phyloP scores from a whole-genome alignment of 2,888 invertebrate species.

The Exocentrus adspersus region DNA sequence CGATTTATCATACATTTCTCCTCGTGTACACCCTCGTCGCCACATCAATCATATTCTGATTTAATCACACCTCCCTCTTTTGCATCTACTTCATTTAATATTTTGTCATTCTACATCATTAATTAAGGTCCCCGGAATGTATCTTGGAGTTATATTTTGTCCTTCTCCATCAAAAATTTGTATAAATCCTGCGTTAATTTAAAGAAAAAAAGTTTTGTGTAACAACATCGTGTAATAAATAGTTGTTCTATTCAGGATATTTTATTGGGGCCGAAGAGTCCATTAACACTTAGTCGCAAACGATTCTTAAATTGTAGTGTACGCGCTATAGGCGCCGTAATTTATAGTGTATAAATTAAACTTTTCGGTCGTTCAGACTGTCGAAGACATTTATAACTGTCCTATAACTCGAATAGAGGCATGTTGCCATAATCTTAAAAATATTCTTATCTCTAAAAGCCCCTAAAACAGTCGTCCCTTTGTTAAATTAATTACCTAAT shows the following conservation, averaged over 20 bases:
- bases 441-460: slow-evolving; percentile 43
- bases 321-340: slow-evolving; percentile 15
- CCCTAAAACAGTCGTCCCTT: slow-evolving; percentile 46
- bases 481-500: slow-evolving; percentile 50
- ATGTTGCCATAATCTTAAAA: slow-evolving; percentile 41
- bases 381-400: slow-evolving; percentile 43
- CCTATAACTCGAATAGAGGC: slow-evolving; percentile 39
- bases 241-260: too few relatives aligned
- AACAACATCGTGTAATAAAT: too few relatives aligned
- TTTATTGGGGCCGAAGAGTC: too few relatives aligned
- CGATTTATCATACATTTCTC: slow-evolving; percentile 61
- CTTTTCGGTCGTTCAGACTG: slow-evolving; percentile 35
- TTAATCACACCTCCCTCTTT: slow-evolving; percentile 55
- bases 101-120: slow-evolving; percentile 43
- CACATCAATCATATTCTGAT: slow-evolving; percentile 60
- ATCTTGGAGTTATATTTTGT: slow-evolving; percentile 13
- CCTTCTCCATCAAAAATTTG: neutral
- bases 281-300: slow-evolving; percentile 23
- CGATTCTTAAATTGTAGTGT: slow-evolving; percentile 24
- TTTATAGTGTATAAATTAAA: slow-evolving; percentile 27
- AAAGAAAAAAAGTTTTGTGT: too few relatives aligned
- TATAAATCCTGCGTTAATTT: too few relatives aligned
- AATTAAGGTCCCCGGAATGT: slow-evolving; percentile 29
- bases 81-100: slow-evolving; percentile 51
- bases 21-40: slow-evolving; percentile 47